Percentiles rank a stretch among this genome's conserved stretches.
These are phyloP conservation scores for Lasioglossum zephyrum DNA, from an alignment of 2,888 invertebrate species.

Conservation along the genomic window DNA sequence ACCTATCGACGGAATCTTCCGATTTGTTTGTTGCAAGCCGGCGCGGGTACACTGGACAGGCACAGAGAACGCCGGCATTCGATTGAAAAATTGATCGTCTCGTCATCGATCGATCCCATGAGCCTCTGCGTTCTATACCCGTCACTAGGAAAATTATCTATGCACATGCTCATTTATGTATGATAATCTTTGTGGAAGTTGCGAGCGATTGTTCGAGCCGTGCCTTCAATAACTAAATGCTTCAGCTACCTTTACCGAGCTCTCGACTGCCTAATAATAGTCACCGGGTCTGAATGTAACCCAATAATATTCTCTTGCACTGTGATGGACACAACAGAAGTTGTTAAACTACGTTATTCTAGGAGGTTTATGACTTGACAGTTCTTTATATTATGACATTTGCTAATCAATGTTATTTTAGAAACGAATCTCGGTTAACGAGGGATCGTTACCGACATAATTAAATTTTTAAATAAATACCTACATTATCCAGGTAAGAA, in stretches of 20 bases:
- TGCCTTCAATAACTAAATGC: neutral
- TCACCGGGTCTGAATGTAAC: neutral
- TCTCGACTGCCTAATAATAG: neutral
- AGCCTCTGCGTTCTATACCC: neutral
- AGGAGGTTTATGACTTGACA: too few relatives aligned
- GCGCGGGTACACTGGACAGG: neutral
- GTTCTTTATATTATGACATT: too few relatives aligned
- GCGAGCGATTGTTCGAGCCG: neutral
- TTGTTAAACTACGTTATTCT: neutral
- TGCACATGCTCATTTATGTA: neutral
- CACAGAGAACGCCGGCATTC: neutral
- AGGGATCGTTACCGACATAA: too few relatives aligned
- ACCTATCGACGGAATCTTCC: constrained; percentile 5
- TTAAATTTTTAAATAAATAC: too few relatives aligned
- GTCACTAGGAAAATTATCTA: neutral
- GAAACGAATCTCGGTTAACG: too few relatives aligned
- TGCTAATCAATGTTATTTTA: too few relatives aligned
- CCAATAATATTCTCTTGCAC: neutral
- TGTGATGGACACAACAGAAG: neutral
- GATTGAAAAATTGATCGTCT: neutral
- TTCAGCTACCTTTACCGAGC: neutral
- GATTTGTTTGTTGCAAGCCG: constrained; percentile 7
- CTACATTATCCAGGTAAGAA: neutral
- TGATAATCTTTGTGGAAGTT: neutral
- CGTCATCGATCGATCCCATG: neutral